Percentiles rank a stretch among this genome's conserved stretches.
Evolutionary conservation across 2,888 invertebrate species (phyloP).

Genomic region (Ceriagrion tenellum): DNA sequence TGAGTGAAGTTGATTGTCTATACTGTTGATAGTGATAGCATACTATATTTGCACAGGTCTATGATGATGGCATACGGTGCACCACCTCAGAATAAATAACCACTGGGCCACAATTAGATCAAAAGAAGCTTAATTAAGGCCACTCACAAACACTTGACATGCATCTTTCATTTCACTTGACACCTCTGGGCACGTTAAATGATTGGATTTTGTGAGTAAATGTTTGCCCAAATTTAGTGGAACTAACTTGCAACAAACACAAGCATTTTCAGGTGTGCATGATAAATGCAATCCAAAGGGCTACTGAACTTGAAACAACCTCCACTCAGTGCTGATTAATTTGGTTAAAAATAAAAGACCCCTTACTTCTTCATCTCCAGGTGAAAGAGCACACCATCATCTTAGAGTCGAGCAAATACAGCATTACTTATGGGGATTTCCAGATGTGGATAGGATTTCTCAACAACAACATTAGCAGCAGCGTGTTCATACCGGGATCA

Average conservation of each 20-base stretch:
- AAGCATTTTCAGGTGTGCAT: not conserved
- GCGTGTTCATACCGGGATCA: constrained; percentile 85
- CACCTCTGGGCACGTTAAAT: not conserved
- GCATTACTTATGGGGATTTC: constrained; percentile 54
- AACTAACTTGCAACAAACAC: not conserved
- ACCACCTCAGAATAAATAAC: not conserved
- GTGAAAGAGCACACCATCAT: constrained; percentile 21
- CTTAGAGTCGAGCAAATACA: constrained; percentile 41
- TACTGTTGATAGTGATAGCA: constrained; percentile 2
- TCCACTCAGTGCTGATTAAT: not conserved
- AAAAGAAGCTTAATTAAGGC: not conserved
- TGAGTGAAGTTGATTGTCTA: constrained; percentile 42
- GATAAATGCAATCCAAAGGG: not conserved
- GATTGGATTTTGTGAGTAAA: not conserved
- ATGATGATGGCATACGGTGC: not conserved
- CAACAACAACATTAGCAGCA: constrained; percentile 65
- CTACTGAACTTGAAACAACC: not conserved
- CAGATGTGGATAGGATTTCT: constrained; percentile 59
- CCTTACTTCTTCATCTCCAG: not conserved
- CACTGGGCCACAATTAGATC: not conserved
- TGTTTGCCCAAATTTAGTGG: not conserved
- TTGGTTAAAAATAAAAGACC: not conserved
- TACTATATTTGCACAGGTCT: constrained; percentile 22
- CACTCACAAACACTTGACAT: not conserved
- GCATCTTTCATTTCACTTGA: not conserved